These are phyloP conservation scores for Dione vanillae DNA, from an alignment of 2,888 invertebrate species.

Conservation along the genomic window DNA sequence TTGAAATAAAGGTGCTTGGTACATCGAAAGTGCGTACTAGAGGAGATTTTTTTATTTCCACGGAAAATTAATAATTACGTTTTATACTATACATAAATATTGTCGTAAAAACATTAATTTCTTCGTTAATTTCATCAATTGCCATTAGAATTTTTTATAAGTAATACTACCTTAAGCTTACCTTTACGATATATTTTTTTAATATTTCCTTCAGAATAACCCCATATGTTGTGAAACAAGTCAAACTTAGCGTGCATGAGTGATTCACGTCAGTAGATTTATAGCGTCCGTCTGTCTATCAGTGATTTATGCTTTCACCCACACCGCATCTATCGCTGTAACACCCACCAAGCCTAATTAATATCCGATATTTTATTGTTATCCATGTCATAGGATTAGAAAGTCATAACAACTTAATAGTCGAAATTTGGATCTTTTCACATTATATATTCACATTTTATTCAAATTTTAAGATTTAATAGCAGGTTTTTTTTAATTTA, in stretches of 20 bases:
- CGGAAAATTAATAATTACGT: too few relatives aligned
- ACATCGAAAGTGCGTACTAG: too few relatives aligned
- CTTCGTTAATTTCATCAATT: too few relatives aligned
- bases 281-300: slow-evolving; percentile 59
- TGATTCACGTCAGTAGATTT: slow-evolving; percentile 70
- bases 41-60: too few relatives aligned
- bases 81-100: too few relatives aligned
- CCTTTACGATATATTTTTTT: background rate
- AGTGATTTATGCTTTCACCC: slow-evolving; percentile 68
- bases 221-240: slow-evolving; percentile 25
- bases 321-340: slow-evolving; percentile 44
- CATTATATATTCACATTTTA: background rate
- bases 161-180: too few relatives aligned
- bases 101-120: too few relatives aligned
- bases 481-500: background rate
- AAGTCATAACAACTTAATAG: background rate
- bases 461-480: background rate
- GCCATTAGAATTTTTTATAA: too few relatives aligned
- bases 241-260: slow-evolving; percentile 52
- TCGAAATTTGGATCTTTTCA: background rate
- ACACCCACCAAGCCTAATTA: slow-evolving; percentile 56
- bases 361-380: slow-evolving; percentile 53
- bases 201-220: slow-evolving; percentile 20
- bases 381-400: slow-evolving; percentile 25
- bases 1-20: too few relatives aligned